Base-by-base conservation (phyloP, 2,888 invertebrate genomes). In the Zonitis immaculata region DNA sequence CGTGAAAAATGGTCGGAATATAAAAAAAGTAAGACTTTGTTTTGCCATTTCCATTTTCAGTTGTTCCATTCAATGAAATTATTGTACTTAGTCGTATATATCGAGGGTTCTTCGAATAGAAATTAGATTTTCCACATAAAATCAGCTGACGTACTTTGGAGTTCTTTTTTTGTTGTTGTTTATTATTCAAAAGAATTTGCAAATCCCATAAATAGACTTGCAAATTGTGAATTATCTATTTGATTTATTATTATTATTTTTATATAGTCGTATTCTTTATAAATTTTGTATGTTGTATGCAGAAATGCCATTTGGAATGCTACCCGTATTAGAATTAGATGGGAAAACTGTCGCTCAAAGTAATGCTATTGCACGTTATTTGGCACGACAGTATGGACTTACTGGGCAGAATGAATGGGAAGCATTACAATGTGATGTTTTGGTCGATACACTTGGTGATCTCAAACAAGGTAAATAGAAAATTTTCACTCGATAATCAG, bases 291-390 rank as follows among this genome's bases (percentile, higher is more conserved):
- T n/a, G n/a, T n/a, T n/a, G n/a, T n/a, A n/a, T n/a, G n/a, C 69
- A 82, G 82, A 72, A 47, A 79, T 78, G 70, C 82, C 82, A 8
- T 82, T 80, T 61, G 81, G 81, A 46, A 79, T 78, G 73, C 70
- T 83, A 42, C 83, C 83, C 1, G 78, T 82, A 20, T 66, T 83
- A 64, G 81, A 82, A 68, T 76, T 82, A 50, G 80, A 83, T 62
- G 83, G 81, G n/a, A 77, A 78, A 58, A 71, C 73, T 48, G 74
- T 80, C 32, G 77, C 79, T 28, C 82, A 83, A 62, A 80, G 80
- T 57, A 78, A 78, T 61, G 81, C 83, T 7, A 79, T 83, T 51
- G 79, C 79, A 6, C 73, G 82, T 63, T 81, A 79, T 70, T 68
- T 83, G 54, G 83, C 82, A 1, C 73, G 75, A 47, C 73, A 80